phyloP scores from a whole-genome alignment of 2,113 vertebrate species.

The Carlito syrichta region DNA sequence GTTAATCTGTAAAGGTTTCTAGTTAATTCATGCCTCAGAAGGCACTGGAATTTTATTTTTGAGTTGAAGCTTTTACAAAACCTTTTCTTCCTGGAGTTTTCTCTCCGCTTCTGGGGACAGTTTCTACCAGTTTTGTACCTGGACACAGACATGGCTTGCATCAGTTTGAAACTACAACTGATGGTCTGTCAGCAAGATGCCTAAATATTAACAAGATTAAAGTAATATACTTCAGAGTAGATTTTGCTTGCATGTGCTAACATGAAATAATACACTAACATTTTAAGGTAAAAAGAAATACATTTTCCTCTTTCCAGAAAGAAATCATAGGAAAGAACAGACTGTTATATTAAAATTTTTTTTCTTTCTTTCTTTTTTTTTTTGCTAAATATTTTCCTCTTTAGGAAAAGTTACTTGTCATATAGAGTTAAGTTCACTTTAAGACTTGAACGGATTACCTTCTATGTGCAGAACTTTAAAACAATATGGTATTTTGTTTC shows the following conservation, averaged over 20 bases:
- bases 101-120: slow-evolving; percentile 4
- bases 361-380: no score
- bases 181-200: slow-evolving; percentile 39
- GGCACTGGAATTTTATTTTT: slow-evolving; percentile 26
- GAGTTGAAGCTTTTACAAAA: slow-evolving; percentile 36
- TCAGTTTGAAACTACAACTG: slow-evolving; percentile 59
- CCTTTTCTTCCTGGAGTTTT: slow-evolving; percentile 56
- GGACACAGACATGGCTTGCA: slow-evolving; percentile 54
- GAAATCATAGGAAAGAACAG: slow-evolving; percentile 16
- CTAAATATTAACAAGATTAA: not conserved
- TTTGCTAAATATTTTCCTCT: not conserved
- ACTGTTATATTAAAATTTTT: not conserved
- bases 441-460: slow-evolving; percentile 19
- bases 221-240: slow-evolving; percentile 48
- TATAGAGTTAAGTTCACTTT: not conserved
- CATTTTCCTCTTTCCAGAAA: slow-evolving; percentile 19
- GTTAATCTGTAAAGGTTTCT: slow-evolving; percentile 6
- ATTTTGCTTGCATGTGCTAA: slow-evolving; percentile 62
- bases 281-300: slow-evolving; percentile 23
- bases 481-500: not conserved
- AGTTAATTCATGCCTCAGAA: not conserved
- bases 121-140: slow-evolving; percentile 68
- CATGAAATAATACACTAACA: slow-evolving; percentile 54
- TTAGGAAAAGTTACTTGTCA: slow-evolving; percentile 29
- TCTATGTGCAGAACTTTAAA: not conserved